Evolutionary conservation across 2,797 vertebrate genomes (phyloP).

Genomic region (Mus spretus): DNA sequence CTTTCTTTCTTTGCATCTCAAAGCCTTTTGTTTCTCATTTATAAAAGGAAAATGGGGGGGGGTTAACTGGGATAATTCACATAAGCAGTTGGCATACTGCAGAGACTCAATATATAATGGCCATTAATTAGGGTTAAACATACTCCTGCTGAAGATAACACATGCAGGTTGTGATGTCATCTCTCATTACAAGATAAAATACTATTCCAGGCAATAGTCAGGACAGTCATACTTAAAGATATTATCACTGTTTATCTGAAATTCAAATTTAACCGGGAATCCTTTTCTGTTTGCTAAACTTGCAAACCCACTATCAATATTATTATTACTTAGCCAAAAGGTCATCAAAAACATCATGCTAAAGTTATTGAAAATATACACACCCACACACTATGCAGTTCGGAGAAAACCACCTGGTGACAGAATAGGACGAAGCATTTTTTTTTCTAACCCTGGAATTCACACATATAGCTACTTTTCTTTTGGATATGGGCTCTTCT

Average conservation of each 20-base stretch:
- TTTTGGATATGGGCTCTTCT: not conserved
- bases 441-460: not conserved
- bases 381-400: not conserved
- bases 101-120: not conserved
- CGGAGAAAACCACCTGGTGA: not conserved
- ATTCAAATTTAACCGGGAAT: not conserved
- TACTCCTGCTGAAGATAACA: not conserved
- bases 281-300: constrained; percentile 31
- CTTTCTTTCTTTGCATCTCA: not conserved
- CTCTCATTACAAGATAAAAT: not conserved
- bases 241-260: not conserved
- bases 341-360: constrained; percentile 26
- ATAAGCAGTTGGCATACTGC: not conserved
- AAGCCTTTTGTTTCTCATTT: constrained; percentile 18
- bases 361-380: not conserved
- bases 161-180: accelerated
- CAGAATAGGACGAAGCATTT: not conserved
- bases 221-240: not conserved
- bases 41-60: not conserved
- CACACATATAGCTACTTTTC: not conserved
- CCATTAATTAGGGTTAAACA: too few relatives aligned
- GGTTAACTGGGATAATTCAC: not conserved
- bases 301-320: not conserved
- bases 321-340: constrained; percentile 10
- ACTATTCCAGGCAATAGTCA: not conserved